phyloP scores from a whole-genome alignment of 2,113 vertebrate species.

The Odocoileus virginianus region DNA sequence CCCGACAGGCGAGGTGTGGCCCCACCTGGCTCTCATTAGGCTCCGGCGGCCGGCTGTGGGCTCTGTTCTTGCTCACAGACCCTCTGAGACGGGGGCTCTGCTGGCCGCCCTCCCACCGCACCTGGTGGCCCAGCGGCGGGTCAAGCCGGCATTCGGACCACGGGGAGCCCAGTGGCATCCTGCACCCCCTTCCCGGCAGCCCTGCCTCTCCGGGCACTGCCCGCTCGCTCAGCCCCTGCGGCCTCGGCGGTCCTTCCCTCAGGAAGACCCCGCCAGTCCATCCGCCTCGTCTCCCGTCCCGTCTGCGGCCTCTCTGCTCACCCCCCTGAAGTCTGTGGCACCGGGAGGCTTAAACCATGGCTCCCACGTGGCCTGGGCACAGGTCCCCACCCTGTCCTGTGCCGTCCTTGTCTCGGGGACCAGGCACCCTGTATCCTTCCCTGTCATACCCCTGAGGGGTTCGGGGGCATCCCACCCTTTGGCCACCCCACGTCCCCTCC shows the following conservation, averaged over 20 bases:
- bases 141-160: accelerated
- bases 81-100: slow-evolving; percentile 47
- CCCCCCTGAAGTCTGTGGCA: accelerated
- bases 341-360: no score
- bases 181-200: accelerated
- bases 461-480: accelerated
- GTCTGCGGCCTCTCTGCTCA: accelerated
- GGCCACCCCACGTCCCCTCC: accelerated
- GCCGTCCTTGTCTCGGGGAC: accelerated
- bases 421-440: not conserved
- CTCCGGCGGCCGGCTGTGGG: slow-evolving; percentile 71
- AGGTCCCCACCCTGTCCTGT: accelerated
- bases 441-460: not conserved
- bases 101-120: not conserved
- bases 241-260: not conserved
- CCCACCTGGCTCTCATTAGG: slow-evolving; percentile 88
- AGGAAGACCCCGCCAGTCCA: not conserved
- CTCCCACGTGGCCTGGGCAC: accelerated
- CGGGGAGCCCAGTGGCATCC: accelerated
- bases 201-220: not conserved
- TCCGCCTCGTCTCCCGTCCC: accelerated
- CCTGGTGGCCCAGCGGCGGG: not conserved
- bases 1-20: slow-evolving; percentile 87
- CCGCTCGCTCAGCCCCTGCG: accelerated
- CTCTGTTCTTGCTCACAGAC: slow-evolving; percentile 80